Percentiles rank a stretch among this genome's conserved stretches.
Conservation (phyloP, 2,888 invertebrate genomes). For the Chouioia cunea region DNA sequence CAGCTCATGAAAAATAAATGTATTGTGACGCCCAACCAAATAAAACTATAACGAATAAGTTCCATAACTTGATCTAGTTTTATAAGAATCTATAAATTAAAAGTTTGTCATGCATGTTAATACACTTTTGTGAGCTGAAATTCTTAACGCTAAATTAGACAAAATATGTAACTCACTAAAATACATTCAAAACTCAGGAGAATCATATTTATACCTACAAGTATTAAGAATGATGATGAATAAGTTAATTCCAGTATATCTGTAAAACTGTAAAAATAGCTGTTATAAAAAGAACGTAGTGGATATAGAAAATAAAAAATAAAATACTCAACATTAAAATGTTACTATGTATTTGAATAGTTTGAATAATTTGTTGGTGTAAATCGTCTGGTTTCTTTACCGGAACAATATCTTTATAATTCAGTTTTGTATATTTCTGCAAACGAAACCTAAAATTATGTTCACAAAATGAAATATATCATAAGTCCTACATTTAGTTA, state of each 20-base stretch:
- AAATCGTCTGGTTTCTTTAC: neutral
- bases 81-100: neutral
- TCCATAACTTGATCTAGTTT: neutral
- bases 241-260: too few species aligned
- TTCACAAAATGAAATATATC: neutral
- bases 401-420: neutral
- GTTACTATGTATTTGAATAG: neutral
- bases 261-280: too few species aligned
- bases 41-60: too few species aligned
- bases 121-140: too few species aligned
- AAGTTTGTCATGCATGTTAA: too few species aligned
- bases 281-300: too few species aligned
- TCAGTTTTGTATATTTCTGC: neutral
- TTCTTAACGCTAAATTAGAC: too few species aligned
- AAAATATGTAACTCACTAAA: neutral
- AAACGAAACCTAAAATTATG: slow-evolving; percentile 7
- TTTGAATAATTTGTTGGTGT: neutral
- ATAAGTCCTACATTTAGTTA: too few species aligned
- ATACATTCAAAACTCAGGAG: neutral
- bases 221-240: neutral
- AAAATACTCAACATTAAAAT: neutral
- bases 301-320: too few species aligned
- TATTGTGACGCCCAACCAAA: too few species aligned
- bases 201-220: slow-evolving; percentile 2
- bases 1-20: slow-evolving; percentile 1